Conservation (phyloP, 2,797 vertebrate species). For the Parauchenoglanis ngamensis region DNA sequence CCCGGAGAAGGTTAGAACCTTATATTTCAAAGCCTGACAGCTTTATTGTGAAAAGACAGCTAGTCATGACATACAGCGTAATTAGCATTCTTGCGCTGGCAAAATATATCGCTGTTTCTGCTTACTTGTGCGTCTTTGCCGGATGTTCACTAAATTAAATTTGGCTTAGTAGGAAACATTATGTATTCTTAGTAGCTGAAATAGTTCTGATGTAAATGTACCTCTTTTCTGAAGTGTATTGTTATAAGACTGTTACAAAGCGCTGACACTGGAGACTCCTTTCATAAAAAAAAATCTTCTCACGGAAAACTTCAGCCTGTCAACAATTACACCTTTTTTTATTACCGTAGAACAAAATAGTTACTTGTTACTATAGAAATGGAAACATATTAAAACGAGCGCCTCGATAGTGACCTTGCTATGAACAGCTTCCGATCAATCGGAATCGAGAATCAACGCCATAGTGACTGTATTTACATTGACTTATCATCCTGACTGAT, state of each 20-base stretch:
- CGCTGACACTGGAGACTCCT: neutral
- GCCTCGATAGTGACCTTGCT: neutral
- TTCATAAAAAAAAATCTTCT: neutral
- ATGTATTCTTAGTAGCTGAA: neutral
- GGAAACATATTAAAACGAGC: neutral
- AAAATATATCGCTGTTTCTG: conserved; percentile 15
- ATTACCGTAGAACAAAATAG: neutral
- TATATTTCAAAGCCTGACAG: conserved; percentile 29
- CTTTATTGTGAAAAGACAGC: conserved; percentile 17
- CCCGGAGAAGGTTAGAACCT: conserved; percentile 19
- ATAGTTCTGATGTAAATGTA: neutral
- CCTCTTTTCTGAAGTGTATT: neutral
- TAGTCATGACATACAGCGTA: conserved; percentile 27
- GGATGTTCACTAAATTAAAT: conserved; percentile 15
- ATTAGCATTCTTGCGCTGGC: conserved; percentile 21
- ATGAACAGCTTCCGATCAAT: neutral
- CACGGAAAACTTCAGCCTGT: too few relatives aligned
- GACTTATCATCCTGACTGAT: neutral
- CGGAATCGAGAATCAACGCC: neutral
- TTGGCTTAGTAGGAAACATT: neutral
- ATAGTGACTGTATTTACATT: neutral
- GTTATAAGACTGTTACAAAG: neutral
- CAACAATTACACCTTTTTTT: neutral
- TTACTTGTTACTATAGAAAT: neutral
- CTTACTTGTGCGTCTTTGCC: conserved; percentile 9